A percentile compares a stretch with the other conserved stretches of the same genome.
Evolutionary conservation across 2,888 invertebrate species (phyloP).

Genomic region (Stenoptilia bipunctidactyla): DNA sequence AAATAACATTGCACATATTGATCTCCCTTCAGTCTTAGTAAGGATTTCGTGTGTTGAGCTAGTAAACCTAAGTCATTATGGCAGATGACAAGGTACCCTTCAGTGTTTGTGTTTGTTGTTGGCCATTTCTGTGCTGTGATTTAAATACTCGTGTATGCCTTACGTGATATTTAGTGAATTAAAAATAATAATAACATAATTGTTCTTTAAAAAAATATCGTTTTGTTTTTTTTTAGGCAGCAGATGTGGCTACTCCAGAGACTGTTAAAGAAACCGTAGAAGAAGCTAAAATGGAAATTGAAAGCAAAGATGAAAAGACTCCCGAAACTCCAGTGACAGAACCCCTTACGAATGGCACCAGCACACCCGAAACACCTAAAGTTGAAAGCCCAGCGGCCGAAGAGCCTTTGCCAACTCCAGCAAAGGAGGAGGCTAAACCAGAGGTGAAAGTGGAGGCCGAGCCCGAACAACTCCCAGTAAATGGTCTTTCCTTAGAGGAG

Average conservation of each 20-base stretch:
- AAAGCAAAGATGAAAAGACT: slow-evolving; percentile 48
- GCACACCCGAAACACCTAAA: slow-evolving; percentile 50
- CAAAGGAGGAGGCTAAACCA: slow-evolving; percentile 19
- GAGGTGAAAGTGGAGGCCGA: slow-evolving; percentile 26
- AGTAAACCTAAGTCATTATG: slow-evolving; percentile 26
- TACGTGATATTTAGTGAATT: background rate
- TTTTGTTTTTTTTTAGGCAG: slow-evolving; percentile 38
- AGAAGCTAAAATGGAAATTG: slow-evolving; percentile 35
- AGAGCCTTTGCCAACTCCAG: slow-evolving; percentile 15
- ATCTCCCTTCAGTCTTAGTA: slow-evolving; percentile 41
- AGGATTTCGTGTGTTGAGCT: slow-evolving; percentile 23
- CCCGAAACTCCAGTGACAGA: slow-evolving; percentile 65
- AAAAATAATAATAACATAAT: too few relatives aligned
- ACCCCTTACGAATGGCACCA: slow-evolving; percentile 58
- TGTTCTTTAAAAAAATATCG: slow-evolving; percentile 3
- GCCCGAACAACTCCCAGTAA: slow-evolving; percentile 50
- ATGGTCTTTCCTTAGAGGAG: slow-evolving; percentile 52
- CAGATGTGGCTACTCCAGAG: slow-evolving; percentile 40
- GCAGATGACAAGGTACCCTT: slow-evolving; percentile 41
- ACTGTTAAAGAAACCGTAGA: slow-evolving; percentile 36
- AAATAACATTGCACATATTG: slow-evolving; percentile 35
- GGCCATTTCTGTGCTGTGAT: slow-evolving; percentile 3
- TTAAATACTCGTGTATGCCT: background rate
- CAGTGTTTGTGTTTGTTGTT: slow-evolving; percentile 3
- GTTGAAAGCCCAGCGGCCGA: slow-evolving; percentile 24